Percentiles rank a stretch among this genome's conserved stretches.
phyloP scores from a whole-genome alignment of 2,113 vertebrate genomes.

The Burhinus oedicnemus region DNA sequence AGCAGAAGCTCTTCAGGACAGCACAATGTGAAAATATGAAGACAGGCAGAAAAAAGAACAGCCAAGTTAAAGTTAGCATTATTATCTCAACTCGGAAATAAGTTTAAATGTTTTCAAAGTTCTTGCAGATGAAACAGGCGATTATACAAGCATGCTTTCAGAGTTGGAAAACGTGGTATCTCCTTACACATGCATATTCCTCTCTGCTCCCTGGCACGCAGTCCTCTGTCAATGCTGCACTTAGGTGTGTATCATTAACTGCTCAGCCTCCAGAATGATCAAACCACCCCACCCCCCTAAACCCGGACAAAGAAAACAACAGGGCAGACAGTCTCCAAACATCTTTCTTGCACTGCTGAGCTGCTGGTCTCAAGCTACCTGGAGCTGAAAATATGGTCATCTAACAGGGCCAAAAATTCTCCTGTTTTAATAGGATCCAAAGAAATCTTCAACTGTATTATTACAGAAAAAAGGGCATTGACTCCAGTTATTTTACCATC shows the following conservation, averaged over 20 bases:
- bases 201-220: neutral
- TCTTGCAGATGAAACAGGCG: neutral
- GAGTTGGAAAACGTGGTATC: rapidly evolving
- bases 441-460: neutral
- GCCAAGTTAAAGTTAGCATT: neutral
- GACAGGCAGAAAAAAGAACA: neutral
- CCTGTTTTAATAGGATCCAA: neutral
- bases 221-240: neutral
- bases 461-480: neutral
- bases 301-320: neutral
- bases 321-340: neutral
- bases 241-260: neutral
- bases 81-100: neutral
- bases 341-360: neutral
- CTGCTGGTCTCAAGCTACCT: neutral
- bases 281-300: neutral
- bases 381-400: neutral
- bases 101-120: neutral
- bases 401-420: neutral
- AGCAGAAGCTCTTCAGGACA: conserved; percentile 10
- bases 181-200: neutral
- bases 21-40: neutral
- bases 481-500: conserved; percentile 83
- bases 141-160: neutral
- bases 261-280: neutral